phyloP scores from a whole-genome alignment of 2,888 invertebrate genomes.

The Polydrusus cervinus region DNA sequence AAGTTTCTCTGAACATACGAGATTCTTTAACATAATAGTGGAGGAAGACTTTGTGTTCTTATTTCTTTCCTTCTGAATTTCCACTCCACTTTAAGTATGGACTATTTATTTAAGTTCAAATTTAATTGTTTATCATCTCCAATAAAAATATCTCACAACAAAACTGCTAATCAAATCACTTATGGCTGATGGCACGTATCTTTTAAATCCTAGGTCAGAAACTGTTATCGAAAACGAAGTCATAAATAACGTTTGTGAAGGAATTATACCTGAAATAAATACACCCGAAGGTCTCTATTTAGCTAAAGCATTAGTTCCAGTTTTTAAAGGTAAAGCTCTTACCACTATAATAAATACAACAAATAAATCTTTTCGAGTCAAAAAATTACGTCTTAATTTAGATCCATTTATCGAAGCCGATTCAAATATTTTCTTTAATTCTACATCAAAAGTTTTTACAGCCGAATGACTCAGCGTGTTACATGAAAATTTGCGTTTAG shows the following conservation, averaged over 20 bases:
- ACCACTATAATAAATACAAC: conserved; percentile 49
- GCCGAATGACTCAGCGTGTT: conserved; percentile 10
- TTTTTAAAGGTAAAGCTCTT: conserved; percentile 46
- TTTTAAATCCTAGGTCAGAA: conserved; percentile 44
- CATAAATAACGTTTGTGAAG: conserved; percentile 5
- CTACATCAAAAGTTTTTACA: background rate
- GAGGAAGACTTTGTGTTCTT: no score
- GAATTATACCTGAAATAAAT: conserved; percentile 8
- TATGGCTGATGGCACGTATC: background rate
- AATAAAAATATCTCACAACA: background rate
- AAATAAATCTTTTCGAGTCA: conserved; percentile 1
- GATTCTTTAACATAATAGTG: no score
- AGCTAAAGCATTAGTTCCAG: conserved; percentile 49
- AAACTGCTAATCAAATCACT: background rate
- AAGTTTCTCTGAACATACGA: no score
- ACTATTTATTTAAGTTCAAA: no score
- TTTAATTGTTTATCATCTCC: background rate
- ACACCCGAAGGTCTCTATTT: conserved; percentile 51
- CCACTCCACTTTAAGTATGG: no score
- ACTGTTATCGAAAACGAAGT: conserved; percentile 48
- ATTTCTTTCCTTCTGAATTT: no score
- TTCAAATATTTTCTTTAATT: background rate
- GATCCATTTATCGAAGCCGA: no score
- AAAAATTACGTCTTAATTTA: background rate
- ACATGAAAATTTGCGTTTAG: conserved; percentile 43